Evolutionary conservation across 2,797 vertebrate species (phyloP), one percentile per base, ranked within the genome.

Genomic region (Sebastes flavidus): DNA sequence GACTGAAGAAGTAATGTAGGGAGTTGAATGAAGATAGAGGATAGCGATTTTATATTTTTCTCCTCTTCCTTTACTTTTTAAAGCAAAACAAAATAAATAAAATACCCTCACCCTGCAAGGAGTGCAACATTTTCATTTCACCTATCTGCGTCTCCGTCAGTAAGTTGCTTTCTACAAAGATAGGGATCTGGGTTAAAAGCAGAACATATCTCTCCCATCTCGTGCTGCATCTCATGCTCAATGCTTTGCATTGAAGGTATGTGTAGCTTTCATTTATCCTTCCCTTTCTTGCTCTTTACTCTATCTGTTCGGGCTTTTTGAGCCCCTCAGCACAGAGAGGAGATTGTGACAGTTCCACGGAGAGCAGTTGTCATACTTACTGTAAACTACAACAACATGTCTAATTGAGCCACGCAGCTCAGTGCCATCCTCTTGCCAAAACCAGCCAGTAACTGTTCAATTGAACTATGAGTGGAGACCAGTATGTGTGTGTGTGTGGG

Each of bases 371-470:
- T 90, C 90, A 87, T 76, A 82, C 83, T 79, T 80, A 72, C 82
- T 80, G 78, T 90, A 89, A 91, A 93, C 83, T 88, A 80, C 87
- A 82, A 85, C 83, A 91, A 93, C 81, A 76, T 83, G 58, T 93
- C 71, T 92, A 92, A 94, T 91, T 89, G 88, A 94, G 87, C 80
- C 75, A 70, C 60, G 49, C 72, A 72, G 85, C 84, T 91, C 72
- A 80, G 80, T 83, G 70, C 78, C 61, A 38, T 80, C 68, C 62
- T 77, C 70, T 78, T 86, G 73, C 86, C 81, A 89, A 77, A 90
- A 63, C 73, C 63, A 85, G 77, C 87, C 84, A 87, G 87, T 36
- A 85, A 65, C 36, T 70, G 63, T 80, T 88, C 72, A 78, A 32
- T 79, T 81, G 58, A 89, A 84, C 81, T 70, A 63, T 75, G 66